These are phyloP conservation scores for Perithous albicinctus DNA, from an alignment of 2,888 invertebrate genomes.

Conservation along the genomic window DNA sequence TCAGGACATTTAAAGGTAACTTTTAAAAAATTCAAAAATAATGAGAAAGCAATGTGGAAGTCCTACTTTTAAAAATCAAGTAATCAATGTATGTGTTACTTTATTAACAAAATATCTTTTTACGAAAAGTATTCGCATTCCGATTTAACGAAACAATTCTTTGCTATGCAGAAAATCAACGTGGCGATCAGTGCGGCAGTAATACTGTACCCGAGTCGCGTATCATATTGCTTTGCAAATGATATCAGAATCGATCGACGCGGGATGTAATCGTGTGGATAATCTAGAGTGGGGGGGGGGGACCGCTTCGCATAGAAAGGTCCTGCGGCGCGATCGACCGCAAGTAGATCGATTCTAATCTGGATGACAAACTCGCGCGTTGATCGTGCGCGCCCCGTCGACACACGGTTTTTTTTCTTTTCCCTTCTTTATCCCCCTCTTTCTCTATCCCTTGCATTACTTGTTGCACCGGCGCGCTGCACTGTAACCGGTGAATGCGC, in stretches of 20 bases:
- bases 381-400: slow-evolving; percentile 61
- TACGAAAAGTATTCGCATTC: too few relatives aligned
- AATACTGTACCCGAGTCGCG: slow-evolving; percentile 19
- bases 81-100: too few relatives aligned
- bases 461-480: slow-evolving; percentile 22
- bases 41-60: too few relatives aligned
- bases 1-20: too few relatives aligned
- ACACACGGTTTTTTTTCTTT: slow-evolving; percentile 21
- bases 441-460: slow-evolving; percentile 27
- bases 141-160: too few relatives aligned
- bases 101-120: too few relatives aligned
- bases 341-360: slow-evolving; percentile 71
- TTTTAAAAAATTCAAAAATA: too few relatives aligned
- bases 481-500: slow-evolving; percentile 47
- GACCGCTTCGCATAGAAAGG: slow-evolving; percentile 66
- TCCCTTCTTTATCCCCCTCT: not conserved
- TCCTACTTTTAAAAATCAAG: too few relatives aligned
- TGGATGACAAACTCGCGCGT: slow-evolving; percentile 70
- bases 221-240: slow-evolving; percentile 51
- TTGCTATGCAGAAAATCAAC: not conserved
- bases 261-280: slow-evolving; percentile 58
- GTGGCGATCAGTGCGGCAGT: not conserved
- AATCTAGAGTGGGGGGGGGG: slow-evolving; percentile 48
- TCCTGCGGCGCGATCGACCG: slow-evolving; percentile 58
- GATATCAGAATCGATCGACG: slow-evolving; percentile 47